phyloP scores from a whole-genome alignment of 1,140 invertebrate species.

The Apis florea region DNA sequence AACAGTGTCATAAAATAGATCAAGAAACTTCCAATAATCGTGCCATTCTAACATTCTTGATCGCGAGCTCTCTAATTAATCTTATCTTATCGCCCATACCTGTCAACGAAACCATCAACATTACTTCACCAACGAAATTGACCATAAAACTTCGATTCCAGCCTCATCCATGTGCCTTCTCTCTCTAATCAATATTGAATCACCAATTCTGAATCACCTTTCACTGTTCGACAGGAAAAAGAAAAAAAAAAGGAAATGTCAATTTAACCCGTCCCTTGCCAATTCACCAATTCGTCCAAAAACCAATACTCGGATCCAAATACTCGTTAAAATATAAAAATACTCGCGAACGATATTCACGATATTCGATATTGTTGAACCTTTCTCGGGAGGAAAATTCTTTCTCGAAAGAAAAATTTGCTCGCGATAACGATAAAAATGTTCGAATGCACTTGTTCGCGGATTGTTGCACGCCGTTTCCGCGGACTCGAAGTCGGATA shows the following conservation, averaged over 20 bases:
- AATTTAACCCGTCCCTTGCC: no score
- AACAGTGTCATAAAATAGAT: neutral
- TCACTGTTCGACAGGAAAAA: neutral
- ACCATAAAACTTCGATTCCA: neutral
- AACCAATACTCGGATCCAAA: no score
- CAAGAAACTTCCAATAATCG: conserved; percentile 8
- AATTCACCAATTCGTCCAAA: no score
- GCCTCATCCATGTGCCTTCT: neutral
- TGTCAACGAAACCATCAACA: conserved; percentile 45
- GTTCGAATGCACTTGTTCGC: neutral
- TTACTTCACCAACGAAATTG: conserved; percentile 22
- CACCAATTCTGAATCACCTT: neutral
- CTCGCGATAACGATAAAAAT: no score
- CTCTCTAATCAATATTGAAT: neutral
- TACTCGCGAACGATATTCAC: no score
- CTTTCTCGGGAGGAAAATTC: neutral
- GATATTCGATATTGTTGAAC: no score
- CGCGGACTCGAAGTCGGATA: neutral
- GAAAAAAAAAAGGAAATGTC: no score
- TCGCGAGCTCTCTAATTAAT: neutral
- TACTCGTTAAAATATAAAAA: no score
- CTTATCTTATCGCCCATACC: conserved; percentile 18
- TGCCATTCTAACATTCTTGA: neutral
- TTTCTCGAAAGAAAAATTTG: neutral
- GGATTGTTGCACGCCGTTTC: conserved; percentile 2